phyloP scores from a whole-genome alignment of 2,888 invertebrate genomes.

The Dicranocentrus wangi region DNA sequence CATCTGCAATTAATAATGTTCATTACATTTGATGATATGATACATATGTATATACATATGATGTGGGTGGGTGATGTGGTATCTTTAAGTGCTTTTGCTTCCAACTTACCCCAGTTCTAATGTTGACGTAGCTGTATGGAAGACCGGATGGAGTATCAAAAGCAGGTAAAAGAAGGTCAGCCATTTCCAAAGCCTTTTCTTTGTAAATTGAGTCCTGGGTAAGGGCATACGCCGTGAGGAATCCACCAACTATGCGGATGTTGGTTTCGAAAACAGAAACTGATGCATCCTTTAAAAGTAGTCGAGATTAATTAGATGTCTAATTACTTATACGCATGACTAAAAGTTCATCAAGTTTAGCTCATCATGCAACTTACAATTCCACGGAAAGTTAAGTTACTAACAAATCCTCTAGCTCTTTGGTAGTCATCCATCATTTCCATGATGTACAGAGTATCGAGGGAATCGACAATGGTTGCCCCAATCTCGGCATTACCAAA shows the following conservation, averaged over 20 bases:
- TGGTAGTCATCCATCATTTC: constrained; percentile 94
- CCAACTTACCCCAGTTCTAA: constrained; percentile 65
- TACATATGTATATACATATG: too few relatives aligned
- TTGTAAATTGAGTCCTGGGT: constrained; percentile 95
- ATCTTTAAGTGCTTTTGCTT: not conserved
- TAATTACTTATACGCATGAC: too few relatives aligned
- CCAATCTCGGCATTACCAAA: constrained; percentile 90
- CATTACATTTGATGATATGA: too few relatives aligned
- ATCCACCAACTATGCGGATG: constrained; percentile 96
- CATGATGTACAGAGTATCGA: constrained; percentile 98
- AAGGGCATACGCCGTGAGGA: constrained; percentile 92
- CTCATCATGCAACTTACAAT: constrained; percentile 56
- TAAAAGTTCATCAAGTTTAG: too few relatives aligned
- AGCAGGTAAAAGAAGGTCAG: constrained; percentile 94
- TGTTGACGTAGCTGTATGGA: constrained; percentile 88
- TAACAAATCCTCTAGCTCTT: constrained; percentile 95
- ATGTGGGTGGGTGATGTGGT: too few relatives aligned
- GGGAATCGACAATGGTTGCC: constrained; percentile 95
- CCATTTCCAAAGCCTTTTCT: constrained; percentile 92
- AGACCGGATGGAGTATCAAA: constrained; percentile 98
- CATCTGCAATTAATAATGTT: not conserved
- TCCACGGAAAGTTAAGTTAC: constrained; percentile 77
- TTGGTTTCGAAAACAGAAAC: constrained; percentile 98
- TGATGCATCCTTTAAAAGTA: constrained; percentile 84
- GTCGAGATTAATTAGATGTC: too few relatives aligned